Base-by-base conservation (phyloP, 2,797 vertebrate genomes). In the Necrosyrtes monachus region DNA sequence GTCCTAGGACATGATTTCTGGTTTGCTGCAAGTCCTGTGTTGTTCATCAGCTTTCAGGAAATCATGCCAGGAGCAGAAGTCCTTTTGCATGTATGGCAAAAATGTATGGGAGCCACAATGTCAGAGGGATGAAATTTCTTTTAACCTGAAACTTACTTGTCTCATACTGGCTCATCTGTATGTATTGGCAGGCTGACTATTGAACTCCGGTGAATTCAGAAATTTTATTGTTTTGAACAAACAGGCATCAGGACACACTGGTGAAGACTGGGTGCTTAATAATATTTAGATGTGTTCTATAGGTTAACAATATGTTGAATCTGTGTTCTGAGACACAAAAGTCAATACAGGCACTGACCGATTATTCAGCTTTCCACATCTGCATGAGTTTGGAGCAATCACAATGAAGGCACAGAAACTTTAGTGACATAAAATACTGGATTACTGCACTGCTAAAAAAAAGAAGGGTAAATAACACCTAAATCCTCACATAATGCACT, bases 401-500 rank as follows among this genome's bases (percentile, higher is more conserved):
- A 57, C 31, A 57, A 2, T 16, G 65, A 77, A 87, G 65, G 27
- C 62, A 83, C 27, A 92, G 46, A 81, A 57, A 85, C 73, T 78
- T 14, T 22, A n/a, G n/a, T 53, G 27, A 18, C 57, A 37, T 45
- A 80, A 93, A 95, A 87, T 53, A 74, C 3, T 85, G 69, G 37
- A 75, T 64, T 91, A 54, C 30, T 59, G 24, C 60, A 41, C 37
- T 75, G 30, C 69, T 85, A 62, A 92, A 94, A 79, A 39, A 31
- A 27, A 64, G 10, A 74, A 54, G 18, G 45, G 64, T 84, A 83
- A 94, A 18, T 28, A 90, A 39, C 62, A 85, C 67, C 65, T 92
- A 95, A 86, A 88, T 78, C 65, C 51, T 94, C 77, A 85, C 57
- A 37, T 81, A 88, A 96, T 96, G 68, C 56, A 28, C 68, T 95